Evolutionary conservation across 2,888 invertebrate species (phyloP).

Genomic region (Plemyria rubiginata): DNA sequence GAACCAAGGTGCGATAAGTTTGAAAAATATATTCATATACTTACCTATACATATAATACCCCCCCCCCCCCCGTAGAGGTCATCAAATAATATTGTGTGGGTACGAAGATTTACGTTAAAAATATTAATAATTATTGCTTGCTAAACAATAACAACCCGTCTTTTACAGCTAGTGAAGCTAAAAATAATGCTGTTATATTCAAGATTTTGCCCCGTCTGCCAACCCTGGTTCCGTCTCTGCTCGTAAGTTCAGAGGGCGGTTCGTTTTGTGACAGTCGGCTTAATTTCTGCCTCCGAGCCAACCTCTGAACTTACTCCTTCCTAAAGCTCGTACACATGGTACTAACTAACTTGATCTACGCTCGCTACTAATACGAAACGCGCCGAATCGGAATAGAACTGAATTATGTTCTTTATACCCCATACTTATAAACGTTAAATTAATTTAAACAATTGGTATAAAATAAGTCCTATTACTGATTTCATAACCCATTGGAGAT

Average conservation of each 20-base stretch:
- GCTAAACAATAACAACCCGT: no score
- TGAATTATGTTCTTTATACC: not conserved
- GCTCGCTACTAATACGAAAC: conserved; percentile 45
- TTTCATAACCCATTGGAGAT: no score
- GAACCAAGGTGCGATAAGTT: not conserved
- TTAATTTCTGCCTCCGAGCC: conserved; percentile 29
- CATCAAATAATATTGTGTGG: no score
- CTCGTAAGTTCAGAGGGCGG: conserved; percentile 50
- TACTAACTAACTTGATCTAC: conserved; percentile 74
- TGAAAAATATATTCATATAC: not conserved
- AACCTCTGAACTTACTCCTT: conserved; percentile 51
- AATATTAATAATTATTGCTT: no score
- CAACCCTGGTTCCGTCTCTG: conserved; percentile 32
- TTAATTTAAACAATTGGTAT: no score
- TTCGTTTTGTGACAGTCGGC: conserved; percentile 36
- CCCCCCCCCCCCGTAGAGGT: no score
- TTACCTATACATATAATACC: no score
- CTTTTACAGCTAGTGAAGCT: no score
- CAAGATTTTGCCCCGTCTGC: not conserved
- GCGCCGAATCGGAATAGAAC: conserved; percentile 28
- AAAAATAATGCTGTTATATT: not conserved
- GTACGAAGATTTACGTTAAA: no score
- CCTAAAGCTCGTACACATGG: conserved; percentile 70
- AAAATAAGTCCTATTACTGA: no score
- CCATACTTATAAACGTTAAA: no score